Base-by-base conservation (phyloP, 1,140 invertebrate species). In the Aphidius ervi region DNA sequence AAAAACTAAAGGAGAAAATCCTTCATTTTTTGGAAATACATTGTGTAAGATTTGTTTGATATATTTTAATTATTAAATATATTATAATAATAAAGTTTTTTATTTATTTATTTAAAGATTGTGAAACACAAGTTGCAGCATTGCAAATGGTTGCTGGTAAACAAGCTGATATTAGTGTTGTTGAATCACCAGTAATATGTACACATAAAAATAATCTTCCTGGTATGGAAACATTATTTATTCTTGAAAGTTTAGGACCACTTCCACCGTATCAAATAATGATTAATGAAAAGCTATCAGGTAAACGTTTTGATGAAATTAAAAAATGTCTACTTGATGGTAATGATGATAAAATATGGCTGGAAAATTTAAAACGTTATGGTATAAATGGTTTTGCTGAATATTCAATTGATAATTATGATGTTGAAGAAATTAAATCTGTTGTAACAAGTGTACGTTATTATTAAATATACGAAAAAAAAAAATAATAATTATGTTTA, bases 181-280 rank as follows among this genome's bases (percentile, higher is more conserved):
- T 85, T 2, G 83, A 84, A 70, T 78, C 83, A 1, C 79, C 79
- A 9, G 76, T 81, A 4, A 70, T 85, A 41, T 67, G 67, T 42
- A 78, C 71, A 39, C 78, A 81, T 45, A 69, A 80, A 42, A 68
- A 75, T 20, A 67, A 67, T 41, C 63, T 83, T 56, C 76, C 79
- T 31, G 77, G 80, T 43, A 65, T 74, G 4, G 68, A 80, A 16
- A 75, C 81, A 9, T 63, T 85, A 37, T 59, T 70, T n/a, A 70
- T 82, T 9, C 66, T 85, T 40, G 71, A 68, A 5, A 83, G 82
- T 31, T 68, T 83, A 56, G 84, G 84, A 16, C 82, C 82, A 40
- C 61, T 85, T 9, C 81, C 84, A 6, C 81, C 83, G 1, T 83
- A 84, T 62, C 77, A 80, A 2, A 79, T 84, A 45, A 74, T 85